These are phyloP conservation scores for Pipa parva DNA, from an alignment of 2,113 vertebrate species.

Conservation along the genomic window DNA sequence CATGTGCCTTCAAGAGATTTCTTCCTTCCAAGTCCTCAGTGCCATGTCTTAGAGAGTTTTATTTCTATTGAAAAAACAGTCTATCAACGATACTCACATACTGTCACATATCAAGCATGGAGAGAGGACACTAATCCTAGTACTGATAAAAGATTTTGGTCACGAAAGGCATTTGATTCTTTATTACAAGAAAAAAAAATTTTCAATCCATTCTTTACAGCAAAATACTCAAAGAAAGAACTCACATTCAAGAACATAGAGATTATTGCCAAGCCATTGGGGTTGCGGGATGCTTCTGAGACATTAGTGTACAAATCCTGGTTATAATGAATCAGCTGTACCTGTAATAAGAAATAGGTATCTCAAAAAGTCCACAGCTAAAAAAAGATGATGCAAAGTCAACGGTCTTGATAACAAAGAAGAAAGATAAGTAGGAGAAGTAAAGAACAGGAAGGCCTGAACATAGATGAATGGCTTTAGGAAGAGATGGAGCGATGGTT, in stretches of 20 bases:
- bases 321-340: slow-evolving; percentile 65
- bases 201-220: neutral
- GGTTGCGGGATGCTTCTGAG: slow-evolving; percentile 56
- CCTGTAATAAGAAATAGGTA: slow-evolving; percentile 43
- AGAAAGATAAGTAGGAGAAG: slow-evolving; percentile 3
- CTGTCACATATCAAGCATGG: neutral
- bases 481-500: neutral
- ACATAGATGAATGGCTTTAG: slow-evolving; percentile 6
- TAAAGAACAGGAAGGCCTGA: neutral
- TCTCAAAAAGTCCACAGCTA: slow-evolving; percentile 22
- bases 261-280: slow-evolving; percentile 61
- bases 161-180: neutral
- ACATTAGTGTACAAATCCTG: slow-evolving; percentile 62
- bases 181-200: neutral
- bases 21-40: neutral
- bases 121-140: neutral
- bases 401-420: slow-evolving; percentile 5
- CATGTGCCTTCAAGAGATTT: neutral
- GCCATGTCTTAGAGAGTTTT: neutral
- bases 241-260: slow-evolving; percentile 62
- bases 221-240: slow-evolving; percentile 2
- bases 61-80: neutral
- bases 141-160: neutral
- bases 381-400: slow-evolving; percentile 23
- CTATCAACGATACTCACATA: neutral